Base-by-base conservation (phyloP, 2,113 vertebrate genomes). In the Hyla sarda region DNA sequence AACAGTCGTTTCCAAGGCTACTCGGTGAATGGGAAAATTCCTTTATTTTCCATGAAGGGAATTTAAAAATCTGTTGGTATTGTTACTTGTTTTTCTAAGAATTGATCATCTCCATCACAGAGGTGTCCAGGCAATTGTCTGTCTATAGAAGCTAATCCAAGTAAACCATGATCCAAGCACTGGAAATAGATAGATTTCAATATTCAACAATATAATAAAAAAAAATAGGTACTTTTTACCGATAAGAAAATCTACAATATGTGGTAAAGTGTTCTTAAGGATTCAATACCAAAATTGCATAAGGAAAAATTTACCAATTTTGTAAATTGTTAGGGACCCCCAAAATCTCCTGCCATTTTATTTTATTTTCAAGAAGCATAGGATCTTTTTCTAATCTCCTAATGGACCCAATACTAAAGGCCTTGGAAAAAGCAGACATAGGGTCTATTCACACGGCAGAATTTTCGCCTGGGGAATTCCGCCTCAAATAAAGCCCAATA, bases 1-100 rank as follows among this genome's bases (percentile, higher is more conserved):
- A 81, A 81, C 74, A n/a, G 69, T 80, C 82, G 25, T 56, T 79
- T 67, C 41, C 0, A 37, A 8, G 34, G 32, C 47, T 91, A 88
- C 84, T 56, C 76, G 19, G 11, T 17, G 76, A 54, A 72, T 80
- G 77, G 48, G 25, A 72, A 54, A 72, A 86, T 86, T 69, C 65
- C 65, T 78, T 82, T 77, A 50, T 56, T 74, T 62, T 17, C 67
- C 11, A 58, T n/a, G 4, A 81, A 86, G 19, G 28, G 12, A 82
- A 73, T 28, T 73, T 81, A 72, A 67, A 58, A 72, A 86, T 86
- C 77, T 60, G 58, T 82, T 69, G 77, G 28, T 69, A 82, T 77
- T 74, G 50, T 86, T 74, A 75, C 34, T 60, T 73, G 50, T 60
- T 74, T 86, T 86, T 58, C 28, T 48, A 41, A 48, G 77, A 21